Base-by-base conservation (phyloP, 2,888 invertebrate genomes). In the Anoncus sp. region DNA sequence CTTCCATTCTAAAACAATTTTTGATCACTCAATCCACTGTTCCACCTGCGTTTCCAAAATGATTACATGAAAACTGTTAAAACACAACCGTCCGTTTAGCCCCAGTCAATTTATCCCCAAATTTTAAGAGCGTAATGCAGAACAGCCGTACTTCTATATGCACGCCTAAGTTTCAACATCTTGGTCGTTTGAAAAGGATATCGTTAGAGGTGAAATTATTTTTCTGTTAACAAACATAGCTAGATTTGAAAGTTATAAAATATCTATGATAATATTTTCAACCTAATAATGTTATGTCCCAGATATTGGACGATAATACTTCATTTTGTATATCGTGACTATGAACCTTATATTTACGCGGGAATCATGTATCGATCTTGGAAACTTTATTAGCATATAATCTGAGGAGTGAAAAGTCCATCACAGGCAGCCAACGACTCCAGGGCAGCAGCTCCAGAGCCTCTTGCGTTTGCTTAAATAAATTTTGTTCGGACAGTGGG, bases 391-490 rank as follows among this genome's bases (percentile, higher is more conserved):
- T 76, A 69, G 82, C 82, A 74, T 59, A 59, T 45, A 79, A 69
- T 83, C 79, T 22, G 75, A 74, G 79, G 85, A 85, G 83, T 77
- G 85, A 82, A 86, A 84, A 81, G 69, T 81, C 78, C 72, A 31
- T 57, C 10, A 49, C 35, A 22, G 31, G 49, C 10, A 35, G 70
- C 45, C 31, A 47, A 45, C 63, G 31, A 49, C 55, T 43, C 53
- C 66, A 73, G 40, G 16, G 10, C 35, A 49, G 53, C 72, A 69
- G 80, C 75, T 84, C 81, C n/a, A n/a, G n/a, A n/a, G n/a, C n/a
- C n/a, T n/a, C 85, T 86, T 88, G 89, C 87, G 87, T 90, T 91
- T 90, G 89, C 89, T 90, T 91, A 90, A 90, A 87, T 87, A 90
- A 91, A 90, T 87, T 90, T 86, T 84, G 83, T 79, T 84, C 81